phyloP scores from a whole-genome alignment of 2,797 vertebrate genomes.

The Mallotus villosus region DNA sequence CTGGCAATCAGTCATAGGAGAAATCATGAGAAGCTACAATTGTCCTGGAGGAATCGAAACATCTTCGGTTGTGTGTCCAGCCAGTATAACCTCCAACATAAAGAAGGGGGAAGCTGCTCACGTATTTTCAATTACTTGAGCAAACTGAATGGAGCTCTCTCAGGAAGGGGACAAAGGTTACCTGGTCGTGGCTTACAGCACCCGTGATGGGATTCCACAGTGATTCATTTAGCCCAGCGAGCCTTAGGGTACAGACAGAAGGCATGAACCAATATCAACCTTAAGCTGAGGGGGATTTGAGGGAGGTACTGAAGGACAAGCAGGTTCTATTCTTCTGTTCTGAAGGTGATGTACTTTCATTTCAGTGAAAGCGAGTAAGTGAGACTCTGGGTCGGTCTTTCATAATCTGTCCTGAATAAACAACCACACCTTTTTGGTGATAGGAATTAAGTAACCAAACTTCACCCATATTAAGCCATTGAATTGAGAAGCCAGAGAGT shows the following conservation, averaged over 20 bases:
- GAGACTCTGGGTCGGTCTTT: no score
- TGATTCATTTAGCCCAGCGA: slow-evolving; percentile 3
- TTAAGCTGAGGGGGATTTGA: slow-evolving; percentile 6
- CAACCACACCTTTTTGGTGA: no score
- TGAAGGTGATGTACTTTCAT: background rate
- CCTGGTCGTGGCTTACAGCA: background rate
- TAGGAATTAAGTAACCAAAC: no score
- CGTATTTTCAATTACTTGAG: slow-evolving; percentile 11
- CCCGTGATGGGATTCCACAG: slow-evolving; percentile 5
- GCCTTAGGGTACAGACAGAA: background rate
- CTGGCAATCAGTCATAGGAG: background rate
- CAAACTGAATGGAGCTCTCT: slow-evolving; percentile 16
- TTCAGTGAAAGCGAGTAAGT: background rate
- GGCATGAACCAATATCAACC: slow-evolving; percentile 4
- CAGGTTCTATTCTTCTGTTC: background rate
- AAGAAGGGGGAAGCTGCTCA: background rate
- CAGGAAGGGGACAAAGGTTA: background rate
- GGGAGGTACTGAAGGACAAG: background rate
- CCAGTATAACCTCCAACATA: background rate
- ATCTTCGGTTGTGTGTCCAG: background rate
- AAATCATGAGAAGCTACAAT: background rate
- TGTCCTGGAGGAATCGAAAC: background rate
- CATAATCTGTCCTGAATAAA: no score
- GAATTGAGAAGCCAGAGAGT: no score
- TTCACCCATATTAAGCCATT: no score